Conservation (phyloP, 92 coral and sea anemone genomes). For the Anthopleura xanthogrammica region DNA sequence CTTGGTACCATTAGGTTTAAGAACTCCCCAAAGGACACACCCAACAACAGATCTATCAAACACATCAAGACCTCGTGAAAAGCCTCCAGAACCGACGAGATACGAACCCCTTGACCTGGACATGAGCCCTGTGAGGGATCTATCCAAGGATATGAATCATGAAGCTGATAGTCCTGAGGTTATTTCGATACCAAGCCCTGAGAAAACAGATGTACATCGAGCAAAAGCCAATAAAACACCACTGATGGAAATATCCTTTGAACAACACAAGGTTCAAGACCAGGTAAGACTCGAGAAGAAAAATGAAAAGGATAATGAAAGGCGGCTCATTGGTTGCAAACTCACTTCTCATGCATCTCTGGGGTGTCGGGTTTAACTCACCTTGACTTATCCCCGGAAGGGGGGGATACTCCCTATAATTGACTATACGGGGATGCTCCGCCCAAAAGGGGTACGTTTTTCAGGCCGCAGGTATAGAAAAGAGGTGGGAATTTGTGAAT, state of each 20-base stretch:
- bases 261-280: conserved; percentile 9
- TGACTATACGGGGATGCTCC: too few relatives aligned
- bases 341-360: too few relatives aligned
- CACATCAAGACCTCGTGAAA: conserved; percentile 70
- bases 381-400: too few relatives aligned
- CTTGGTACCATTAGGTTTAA: background rate
- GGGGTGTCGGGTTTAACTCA: too few relatives aligned
- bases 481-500: too few relatives aligned
- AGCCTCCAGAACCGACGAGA: conserved; percentile 85
- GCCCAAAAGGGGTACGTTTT: too few relatives aligned
- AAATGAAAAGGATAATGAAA: too few relatives aligned
- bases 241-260: conserved; percentile 17
- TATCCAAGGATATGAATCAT: conserved; percentile 34
- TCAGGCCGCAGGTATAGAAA: too few relatives aligned
- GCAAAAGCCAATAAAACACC: background rate
- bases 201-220: conserved; percentile 11
- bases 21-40: conserved; percentile 58
- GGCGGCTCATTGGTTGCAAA: too few relatives aligned
- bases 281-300: background rate
- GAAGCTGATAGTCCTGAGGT: conserved; percentile 20
- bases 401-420: too few relatives aligned
- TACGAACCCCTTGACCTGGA: conserved; percentile 69
- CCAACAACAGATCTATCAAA: conserved; percentile 53
- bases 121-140: conserved; percentile 58
- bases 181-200: background rate